phyloP scores from a whole-genome alignment of 2,113 vertebrate genomes.

The Meriones unguiculatus region DNA sequence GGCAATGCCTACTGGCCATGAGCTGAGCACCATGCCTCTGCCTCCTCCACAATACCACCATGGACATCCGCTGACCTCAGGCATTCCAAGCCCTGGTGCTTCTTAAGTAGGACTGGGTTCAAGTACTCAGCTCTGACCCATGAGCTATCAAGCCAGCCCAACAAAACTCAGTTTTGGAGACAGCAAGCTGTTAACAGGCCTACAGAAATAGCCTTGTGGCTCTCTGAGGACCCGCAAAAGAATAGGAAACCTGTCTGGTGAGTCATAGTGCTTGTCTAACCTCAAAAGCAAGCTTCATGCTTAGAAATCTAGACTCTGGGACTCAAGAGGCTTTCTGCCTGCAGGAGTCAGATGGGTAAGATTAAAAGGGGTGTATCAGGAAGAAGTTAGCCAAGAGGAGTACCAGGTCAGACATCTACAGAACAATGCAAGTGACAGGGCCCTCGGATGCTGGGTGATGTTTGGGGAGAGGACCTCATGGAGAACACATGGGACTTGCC shows the following conservation, averaged over 20 bases:
- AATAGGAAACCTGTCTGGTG: background rate
- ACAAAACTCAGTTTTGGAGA: background rate
- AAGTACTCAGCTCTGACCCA: background rate
- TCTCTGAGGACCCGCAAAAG: background rate
- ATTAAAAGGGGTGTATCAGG: background rate
- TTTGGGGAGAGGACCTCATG: fast-evolving
- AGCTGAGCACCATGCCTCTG: background rate
- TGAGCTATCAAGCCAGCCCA: background rate
- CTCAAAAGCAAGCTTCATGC: background rate
- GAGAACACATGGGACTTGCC: background rate
- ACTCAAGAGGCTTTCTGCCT: background rate
- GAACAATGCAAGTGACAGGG: background rate
- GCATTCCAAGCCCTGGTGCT: background rate
- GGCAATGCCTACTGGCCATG: background rate
- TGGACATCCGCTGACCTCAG: background rate
- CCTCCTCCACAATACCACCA: background rate
- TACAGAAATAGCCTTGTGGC: background rate
- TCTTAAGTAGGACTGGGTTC: background rate
- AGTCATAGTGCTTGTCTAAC: constrained; percentile 23
- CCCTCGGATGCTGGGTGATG: background rate
- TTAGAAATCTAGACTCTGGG: background rate
- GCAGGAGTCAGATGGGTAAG: background rate
- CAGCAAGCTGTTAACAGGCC: background rate
- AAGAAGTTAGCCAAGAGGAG: background rate
- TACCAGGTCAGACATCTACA: background rate